Evolutionary conservation across 1,140 invertebrate species (phyloP).

Genomic region (Plectrocnemia conspersa): DNA sequence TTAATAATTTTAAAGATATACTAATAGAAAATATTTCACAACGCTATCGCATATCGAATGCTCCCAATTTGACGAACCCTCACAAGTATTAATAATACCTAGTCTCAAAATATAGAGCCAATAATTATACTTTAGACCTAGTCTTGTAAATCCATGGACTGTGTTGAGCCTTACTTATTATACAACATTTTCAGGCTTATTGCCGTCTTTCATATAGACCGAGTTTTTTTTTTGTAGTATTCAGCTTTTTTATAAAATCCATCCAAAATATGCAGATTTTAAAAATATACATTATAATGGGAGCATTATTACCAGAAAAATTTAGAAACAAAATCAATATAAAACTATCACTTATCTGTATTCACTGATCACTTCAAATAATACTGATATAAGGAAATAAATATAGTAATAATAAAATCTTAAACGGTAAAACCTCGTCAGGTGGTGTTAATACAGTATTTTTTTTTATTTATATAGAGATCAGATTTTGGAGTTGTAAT

Average conservation of each 20-base stretch:
- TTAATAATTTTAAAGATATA: constrained; percentile 24
- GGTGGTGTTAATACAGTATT: background rate
- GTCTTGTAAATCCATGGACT: constrained; percentile 19
- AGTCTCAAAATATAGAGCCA: constrained; percentile 20
- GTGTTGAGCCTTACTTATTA: constrained; percentile 26
- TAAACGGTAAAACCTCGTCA: background rate
- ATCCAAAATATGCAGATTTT: background rate
- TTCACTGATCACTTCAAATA: constrained; percentile 23
- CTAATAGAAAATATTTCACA: constrained; percentile 29
- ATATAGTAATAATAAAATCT: constrained; percentile 20
- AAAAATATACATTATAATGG: background rate
- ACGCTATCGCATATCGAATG: constrained; percentile 29
- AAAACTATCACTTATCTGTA: constrained; percentile 16
- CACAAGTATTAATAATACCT: constrained; percentile 19
- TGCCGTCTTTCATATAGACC: constrained; percentile 22
- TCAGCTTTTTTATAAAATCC: too few species aligned
- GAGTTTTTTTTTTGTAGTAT: too few species aligned
- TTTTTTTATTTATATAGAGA: constrained; percentile 6
- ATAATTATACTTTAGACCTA: constrained; percentile 22
- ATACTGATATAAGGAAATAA: constrained; percentile 25
- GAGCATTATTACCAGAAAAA: background rate
- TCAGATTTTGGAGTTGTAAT: constrained; percentile 22
- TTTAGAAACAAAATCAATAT: background rate
- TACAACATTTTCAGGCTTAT: constrained; percentile 17
- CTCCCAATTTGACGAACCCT: constrained; percentile 25